A percentile compares a stretch with the other conserved stretches of the same genome.
These are phyloP conservation scores for Trichonephila clavipes DNA, from an alignment of 1,140 invertebrate species.

Conservation along the genomic window DNA sequence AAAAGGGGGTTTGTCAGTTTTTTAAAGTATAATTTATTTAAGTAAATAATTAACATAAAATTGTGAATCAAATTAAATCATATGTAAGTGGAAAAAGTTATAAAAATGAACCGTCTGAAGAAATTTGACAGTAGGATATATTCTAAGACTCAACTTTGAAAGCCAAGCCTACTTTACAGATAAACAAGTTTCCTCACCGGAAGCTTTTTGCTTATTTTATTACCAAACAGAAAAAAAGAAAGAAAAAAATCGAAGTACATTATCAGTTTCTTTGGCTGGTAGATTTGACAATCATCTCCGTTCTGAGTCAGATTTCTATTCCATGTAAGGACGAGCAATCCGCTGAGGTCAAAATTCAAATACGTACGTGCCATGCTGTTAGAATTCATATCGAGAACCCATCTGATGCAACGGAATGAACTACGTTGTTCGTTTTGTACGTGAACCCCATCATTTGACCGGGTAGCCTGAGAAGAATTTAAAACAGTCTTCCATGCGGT, in stretches of 20 bases:
- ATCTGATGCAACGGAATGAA: slow-evolving; percentile 28
- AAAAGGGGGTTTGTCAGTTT: no score
- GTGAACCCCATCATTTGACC: neutral
- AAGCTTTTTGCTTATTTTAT: neutral
- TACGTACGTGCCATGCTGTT: neutral
- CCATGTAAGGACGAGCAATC: neutral
- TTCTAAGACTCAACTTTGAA: no score
- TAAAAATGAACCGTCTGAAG: no score
- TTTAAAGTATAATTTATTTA: no score
- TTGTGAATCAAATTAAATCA: no score
- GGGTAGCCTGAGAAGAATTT: neutral
- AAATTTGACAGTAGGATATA: no score
- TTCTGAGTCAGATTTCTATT: neutral
- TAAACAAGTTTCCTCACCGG: neutral
- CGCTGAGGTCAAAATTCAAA: slow-evolving; percentile 22
- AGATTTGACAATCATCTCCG: slow-evolving; percentile 6
- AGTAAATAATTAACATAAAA: no score
- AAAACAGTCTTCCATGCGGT: neutral
- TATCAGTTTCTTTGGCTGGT: neutral
- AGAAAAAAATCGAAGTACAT: neutral
- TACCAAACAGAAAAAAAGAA: neutral
- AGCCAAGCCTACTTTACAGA: neutral
- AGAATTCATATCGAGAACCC: neutral
- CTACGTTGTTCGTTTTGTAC: neutral
- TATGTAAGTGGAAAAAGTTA: no score